Percentiles rank a stretch among this genome's conserved stretches.
phyloP scores from a whole-genome alignment of 2,888 invertebrate species.

The Agrochola macilenta region DNA sequence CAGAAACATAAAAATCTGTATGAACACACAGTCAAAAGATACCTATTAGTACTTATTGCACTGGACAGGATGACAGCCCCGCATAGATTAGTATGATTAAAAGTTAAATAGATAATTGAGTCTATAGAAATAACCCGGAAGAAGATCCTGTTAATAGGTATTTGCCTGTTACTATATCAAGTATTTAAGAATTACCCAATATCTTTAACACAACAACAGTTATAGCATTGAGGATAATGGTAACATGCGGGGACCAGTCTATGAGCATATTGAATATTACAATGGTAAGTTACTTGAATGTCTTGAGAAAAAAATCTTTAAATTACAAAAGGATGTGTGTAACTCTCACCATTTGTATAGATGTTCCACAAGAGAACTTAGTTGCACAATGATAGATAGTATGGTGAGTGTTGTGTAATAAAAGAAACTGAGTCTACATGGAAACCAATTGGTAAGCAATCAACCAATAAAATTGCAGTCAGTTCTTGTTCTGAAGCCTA shows the following conservation, averaged over 20 bases:
- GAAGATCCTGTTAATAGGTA: neutral
- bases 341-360: neutral
- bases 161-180: conserved; percentile 8
- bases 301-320: neutral
- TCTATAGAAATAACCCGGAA: neutral
- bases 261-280: neutral
- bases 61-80: neutral
- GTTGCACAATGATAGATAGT: neutral
- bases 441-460: conserved; percentile 50
- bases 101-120: neutral
- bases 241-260: neutral
- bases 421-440: conserved; percentile 29
- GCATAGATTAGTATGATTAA: neutral
- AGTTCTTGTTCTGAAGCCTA: neutral
- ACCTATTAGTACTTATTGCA: neutral
- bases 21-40: conserved; percentile 1
- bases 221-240: conserved; percentile 12
- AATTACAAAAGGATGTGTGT: neutral
- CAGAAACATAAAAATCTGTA: conserved; percentile 8
- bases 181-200: neutral
- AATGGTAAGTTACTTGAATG: too few relatives aligned
- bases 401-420: conserved; percentile 2
- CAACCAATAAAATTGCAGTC: conserved; percentile 25
- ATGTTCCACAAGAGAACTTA: neutral
- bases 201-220: neutral